Percentiles rank a stretch among this genome's conserved stretches.
phyloP scores from a whole-genome alignment of 1,140 invertebrate genomes.

The Atta cephalotes region DNA sequence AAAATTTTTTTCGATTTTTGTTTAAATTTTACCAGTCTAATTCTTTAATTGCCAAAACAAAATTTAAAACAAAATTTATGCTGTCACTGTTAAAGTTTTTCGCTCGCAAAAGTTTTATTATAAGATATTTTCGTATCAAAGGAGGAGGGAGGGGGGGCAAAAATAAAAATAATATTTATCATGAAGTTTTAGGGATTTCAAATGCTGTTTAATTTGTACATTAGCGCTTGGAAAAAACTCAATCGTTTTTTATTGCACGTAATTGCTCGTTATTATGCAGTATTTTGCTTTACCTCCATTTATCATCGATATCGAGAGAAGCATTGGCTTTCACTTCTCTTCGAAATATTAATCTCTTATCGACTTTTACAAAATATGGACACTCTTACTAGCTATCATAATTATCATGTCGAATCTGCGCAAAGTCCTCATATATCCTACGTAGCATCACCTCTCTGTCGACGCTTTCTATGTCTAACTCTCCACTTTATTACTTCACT shows the following conservation, averaged over 20 bases:
- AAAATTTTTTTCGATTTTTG: no score
- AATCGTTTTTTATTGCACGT: constrained; percentile 7
- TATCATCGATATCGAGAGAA: constrained; percentile 20
- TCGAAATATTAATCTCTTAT: constrained; percentile 35
- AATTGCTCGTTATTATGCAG: constrained; percentile 9
- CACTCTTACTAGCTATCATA: constrained; percentile 11
- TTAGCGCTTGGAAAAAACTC: neutral
- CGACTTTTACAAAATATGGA: constrained; percentile 10
- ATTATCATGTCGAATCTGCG: constrained; percentile 2
- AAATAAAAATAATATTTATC: constrained; percentile 8
- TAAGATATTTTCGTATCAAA: neutral
- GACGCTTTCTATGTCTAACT: constrained; percentile 25
- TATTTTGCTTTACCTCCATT: constrained; percentile 28
- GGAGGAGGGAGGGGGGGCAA: neutral
- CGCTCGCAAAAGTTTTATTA: neutral
- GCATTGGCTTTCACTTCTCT: constrained; percentile 13
- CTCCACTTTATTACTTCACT: constrained; percentile 43
- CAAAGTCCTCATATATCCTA: neutral
- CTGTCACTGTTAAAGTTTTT: neutral
- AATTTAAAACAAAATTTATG: neutral
- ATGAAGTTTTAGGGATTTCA: neutral
- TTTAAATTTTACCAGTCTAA: no score
- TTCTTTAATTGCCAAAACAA: neutral
- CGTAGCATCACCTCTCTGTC: neutral
- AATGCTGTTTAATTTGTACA: constrained; percentile 14